A percentile compares a stretch with the other conserved stretches of the same genome.
Conservation (phyloP, 2,888 invertebrate genomes). For the Apantesis nais region DNA sequence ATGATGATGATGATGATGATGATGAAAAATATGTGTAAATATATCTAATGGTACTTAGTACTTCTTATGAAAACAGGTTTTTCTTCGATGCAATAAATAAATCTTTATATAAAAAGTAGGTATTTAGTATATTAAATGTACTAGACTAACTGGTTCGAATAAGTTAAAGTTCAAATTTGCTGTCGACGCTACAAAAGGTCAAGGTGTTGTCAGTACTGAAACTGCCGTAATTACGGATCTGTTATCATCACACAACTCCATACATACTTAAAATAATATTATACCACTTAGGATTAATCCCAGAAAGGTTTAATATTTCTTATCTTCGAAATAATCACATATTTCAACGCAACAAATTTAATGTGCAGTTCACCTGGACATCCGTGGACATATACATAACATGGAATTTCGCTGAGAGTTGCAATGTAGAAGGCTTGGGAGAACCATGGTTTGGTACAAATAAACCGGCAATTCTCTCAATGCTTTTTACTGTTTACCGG, state of each 20-base stretch:
- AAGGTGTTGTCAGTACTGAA: not conserved
- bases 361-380: not conserved
- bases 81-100: not conserved
- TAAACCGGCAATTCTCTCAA: too few species aligned
- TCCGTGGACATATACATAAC: too few species aligned
- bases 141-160: slow-evolving; percentile 14
- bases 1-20: too few species aligned
- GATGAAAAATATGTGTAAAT: not conserved
- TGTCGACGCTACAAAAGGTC: slow-evolving; percentile 11
- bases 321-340: not conserved
- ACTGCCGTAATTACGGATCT: not conserved
- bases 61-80: not conserved
- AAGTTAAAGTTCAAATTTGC: slow-evolving; percentile 32
- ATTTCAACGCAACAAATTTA: not conserved
- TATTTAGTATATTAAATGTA: not conserved
- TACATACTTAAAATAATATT: not conserved
- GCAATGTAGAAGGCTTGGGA: too few species aligned
- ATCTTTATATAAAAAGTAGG: not conserved
- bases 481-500: too few species aligned
- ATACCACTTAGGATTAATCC: not conserved
- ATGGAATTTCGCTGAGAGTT: not conserved
- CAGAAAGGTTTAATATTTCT: not conserved
- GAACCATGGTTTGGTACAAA: too few species aligned
- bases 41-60: not conserved
- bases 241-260: not conserved